Evolutionary conservation across 2,888 invertebrate species (phyloP).

Genomic region (Chymomyza procnemis): DNA sequence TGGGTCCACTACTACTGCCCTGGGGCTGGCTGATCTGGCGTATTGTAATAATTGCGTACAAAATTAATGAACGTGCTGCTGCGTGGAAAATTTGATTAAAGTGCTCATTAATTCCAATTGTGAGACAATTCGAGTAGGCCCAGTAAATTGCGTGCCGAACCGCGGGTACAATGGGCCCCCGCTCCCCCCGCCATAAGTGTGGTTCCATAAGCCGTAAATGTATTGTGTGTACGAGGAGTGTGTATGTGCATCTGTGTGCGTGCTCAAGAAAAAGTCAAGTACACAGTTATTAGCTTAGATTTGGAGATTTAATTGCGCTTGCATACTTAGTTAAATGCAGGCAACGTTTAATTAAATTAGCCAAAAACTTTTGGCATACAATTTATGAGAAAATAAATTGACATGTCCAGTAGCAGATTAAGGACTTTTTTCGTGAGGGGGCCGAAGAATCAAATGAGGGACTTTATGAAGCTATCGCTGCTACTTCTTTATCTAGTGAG

Average conservation of each 20-base stretch:
- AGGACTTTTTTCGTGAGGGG: no score
- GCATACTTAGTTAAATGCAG: slow-evolving; percentile 19
- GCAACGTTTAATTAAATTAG: slow-evolving; percentile 42
- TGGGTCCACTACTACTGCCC: not conserved
- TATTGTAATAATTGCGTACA: slow-evolving; percentile 62
- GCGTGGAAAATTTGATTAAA: slow-evolving; percentile 66
- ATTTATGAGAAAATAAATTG: not conserved
- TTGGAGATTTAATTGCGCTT: slow-evolving; percentile 40
- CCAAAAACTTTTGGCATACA: slow-evolving; percentile 7
- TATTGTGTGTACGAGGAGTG: slow-evolving; percentile 9
- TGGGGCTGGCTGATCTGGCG: slow-evolving; percentile 24
- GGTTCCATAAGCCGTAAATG: not conserved
- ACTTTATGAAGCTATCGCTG: no score
- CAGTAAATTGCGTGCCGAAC: slow-evolving; percentile 1
- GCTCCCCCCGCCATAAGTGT: not conserved
- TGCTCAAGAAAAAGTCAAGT: slow-evolving; percentile 26
- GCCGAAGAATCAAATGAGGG: no score
- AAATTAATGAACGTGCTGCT: slow-evolving; percentile 67
- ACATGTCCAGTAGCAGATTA: no score
- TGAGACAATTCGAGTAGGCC: slow-evolving; percentile 43
- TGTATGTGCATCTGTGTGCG: not conserved
- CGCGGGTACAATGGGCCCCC: no score
- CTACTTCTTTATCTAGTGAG: no score
- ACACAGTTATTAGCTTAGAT: slow-evolving; percentile 31
- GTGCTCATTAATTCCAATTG: slow-evolving; percentile 66